Conservation (phyloP, 1,140 invertebrate genomes). For the Neodiprion fabricii region DNA sequence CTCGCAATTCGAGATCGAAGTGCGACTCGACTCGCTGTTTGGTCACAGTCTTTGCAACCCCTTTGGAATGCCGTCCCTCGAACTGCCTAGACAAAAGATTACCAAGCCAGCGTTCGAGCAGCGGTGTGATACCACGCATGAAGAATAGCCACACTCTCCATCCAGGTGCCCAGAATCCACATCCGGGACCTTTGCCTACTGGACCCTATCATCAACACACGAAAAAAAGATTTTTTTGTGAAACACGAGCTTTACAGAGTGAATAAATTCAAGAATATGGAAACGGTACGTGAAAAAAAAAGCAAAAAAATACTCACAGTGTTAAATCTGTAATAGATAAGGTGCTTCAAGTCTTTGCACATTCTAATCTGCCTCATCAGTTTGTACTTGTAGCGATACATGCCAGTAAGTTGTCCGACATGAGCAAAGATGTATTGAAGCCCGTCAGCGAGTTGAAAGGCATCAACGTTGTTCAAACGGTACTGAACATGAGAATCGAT, state of each 20-base stretch:
- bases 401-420: slow-evolving; percentile 98
- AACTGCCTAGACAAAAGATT: slow-evolving; percentile 98
- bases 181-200: slow-evolving; percentile 98
- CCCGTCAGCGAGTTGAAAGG: slow-evolving; percentile 97
- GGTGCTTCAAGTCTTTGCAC: slow-evolving; percentile 99
- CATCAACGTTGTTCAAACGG: slow-evolving; percentile 98
- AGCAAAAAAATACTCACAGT: slow-evolving; percentile 73
- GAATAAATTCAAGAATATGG: too few species aligned
- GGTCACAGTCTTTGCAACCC: slow-evolving; percentile 98
- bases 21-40: slow-evolving; percentile 99
- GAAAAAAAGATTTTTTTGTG: slow-evolving; percentile 19
- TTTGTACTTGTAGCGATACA: slow-evolving; percentile 99
- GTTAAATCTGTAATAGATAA: slow-evolving; percentile 99
- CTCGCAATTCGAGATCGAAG: slow-evolving; percentile 97
- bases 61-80: slow-evolving; percentile 98
- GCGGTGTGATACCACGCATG: slow-evolving; percentile 97
- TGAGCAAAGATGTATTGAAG: slow-evolving; percentile 99
- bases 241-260: too few species aligned
- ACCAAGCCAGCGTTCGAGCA: slow-evolving; percentile 97
- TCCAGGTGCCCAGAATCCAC: slow-evolving; percentile 98
- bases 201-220: slow-evolving; percentile 74
- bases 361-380: slow-evolving; percentile 99
- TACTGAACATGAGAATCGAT: slow-evolving; percentile 99
- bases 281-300: background rate
- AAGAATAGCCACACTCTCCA: slow-evolving; percentile 99